Evolutionary conservation across 1,140 invertebrate genomes (phyloP).

Genomic region (Eufriesea mexicana): DNA sequence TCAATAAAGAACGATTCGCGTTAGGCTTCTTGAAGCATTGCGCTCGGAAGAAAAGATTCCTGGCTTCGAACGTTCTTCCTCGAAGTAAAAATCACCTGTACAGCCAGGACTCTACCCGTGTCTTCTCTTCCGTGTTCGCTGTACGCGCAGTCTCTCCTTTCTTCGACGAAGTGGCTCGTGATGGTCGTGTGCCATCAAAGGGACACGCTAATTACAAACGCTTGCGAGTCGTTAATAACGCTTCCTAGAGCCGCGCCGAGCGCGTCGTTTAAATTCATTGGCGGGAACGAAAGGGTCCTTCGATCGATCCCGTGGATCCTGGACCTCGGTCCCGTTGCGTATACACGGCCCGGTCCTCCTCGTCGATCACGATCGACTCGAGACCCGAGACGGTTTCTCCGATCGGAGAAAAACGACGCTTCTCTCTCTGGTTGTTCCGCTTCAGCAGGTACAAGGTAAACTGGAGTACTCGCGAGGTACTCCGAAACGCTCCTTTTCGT

Average conservation of each 20-base stretch:
- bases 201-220: slow-evolving; percentile 6
- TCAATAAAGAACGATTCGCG: not conserved
- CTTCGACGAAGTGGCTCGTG: not conserved
- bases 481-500: not conserved
- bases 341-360: not conserved
- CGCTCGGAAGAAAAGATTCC: not conserved
- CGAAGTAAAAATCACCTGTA: no score
- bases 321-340: not conserved
- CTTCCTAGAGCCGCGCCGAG: not conserved
- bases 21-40: not conserved
- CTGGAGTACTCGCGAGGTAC: slow-evolving; percentile 15
- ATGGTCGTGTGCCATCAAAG: not conserved
- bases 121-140: not conserved
- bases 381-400: not conserved
- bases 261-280: not conserved
- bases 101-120: not conserved
- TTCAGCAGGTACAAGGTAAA: slow-evolving; percentile 36
- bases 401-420: not conserved
- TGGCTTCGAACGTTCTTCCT: not conserved
- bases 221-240: not conserved
- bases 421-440: slow-evolving; percentile 8
- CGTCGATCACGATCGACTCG: not conserved
- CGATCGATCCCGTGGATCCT: not conserved
- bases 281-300: not conserved
- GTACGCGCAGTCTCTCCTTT: not conserved